Conservation (phyloP, 2,113 vertebrate genomes). For the Puntigrus tetrazona region DNA sequence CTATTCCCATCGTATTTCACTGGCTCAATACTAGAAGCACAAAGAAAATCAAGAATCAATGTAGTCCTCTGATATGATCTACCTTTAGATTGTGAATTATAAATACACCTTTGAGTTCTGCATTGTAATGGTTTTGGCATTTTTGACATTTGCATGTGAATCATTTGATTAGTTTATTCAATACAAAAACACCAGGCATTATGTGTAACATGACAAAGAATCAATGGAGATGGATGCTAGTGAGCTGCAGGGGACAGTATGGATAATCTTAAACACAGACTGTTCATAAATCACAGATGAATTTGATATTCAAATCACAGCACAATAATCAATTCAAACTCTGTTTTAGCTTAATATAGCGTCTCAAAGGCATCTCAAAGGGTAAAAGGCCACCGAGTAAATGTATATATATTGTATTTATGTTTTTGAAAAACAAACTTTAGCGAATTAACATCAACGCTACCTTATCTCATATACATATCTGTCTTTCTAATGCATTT, state of each 20-base stretch:
- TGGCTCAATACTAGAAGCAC: background rate
- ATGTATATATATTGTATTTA: background rate
- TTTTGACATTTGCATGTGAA: constrained; percentile 50
- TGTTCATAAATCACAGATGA: constrained; percentile 52
- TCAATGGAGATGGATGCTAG: constrained; percentile 53
- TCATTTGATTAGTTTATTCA: constrained; percentile 52
- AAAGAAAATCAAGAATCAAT: constrained; percentile 15
- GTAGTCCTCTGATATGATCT: background rate
- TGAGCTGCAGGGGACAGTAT: constrained; percentile 52
- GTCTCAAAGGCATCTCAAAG: constrained; percentile 32
- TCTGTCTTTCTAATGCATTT: background rate
- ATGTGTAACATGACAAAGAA: constrained; percentile 48
- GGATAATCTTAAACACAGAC: constrained; percentile 51
- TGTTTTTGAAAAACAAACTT: background rate
- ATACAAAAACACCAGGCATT: constrained; percentile 52
- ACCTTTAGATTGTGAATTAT: background rate
- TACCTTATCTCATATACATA: background rate
- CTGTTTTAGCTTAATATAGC: constrained; percentile 45
- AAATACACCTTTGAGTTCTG: constrained; percentile 31
- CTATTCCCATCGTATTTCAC: background rate
- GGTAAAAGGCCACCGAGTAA: constrained; percentile 20
- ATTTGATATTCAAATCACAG: constrained; percentile 54
- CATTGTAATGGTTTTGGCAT: constrained; percentile 11
- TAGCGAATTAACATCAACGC: background rate
- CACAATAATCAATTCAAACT: constrained; percentile 48